Conservation (phyloP, 2,113 vertebrate genomes). For the Uria lomvia region DNA sequence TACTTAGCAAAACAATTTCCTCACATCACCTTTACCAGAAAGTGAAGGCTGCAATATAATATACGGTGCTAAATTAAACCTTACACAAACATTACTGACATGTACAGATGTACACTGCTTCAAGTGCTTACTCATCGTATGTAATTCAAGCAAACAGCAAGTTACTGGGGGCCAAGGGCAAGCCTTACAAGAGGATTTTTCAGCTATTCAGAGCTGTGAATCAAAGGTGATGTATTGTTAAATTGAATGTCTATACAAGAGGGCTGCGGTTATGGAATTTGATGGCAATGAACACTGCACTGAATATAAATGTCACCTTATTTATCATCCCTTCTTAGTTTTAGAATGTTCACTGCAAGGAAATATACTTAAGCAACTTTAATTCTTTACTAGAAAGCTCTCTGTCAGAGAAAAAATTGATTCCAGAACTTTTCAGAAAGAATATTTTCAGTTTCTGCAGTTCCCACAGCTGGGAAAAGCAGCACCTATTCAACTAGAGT, state of each 20-base stretch:
- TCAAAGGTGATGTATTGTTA: slow-evolving; percentile 29
- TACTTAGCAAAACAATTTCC: neutral
- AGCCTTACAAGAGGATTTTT: neutral
- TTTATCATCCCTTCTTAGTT: slow-evolving; percentile 46
- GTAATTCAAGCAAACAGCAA: slow-evolving; percentile 21
- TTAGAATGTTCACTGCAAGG: slow-evolving; percentile 17
- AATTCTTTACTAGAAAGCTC: neutral
- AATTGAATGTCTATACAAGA: neutral
- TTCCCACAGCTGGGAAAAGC: neutral
- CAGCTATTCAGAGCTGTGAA: slow-evolving; percentile 22
- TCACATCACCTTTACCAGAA: slow-evolving; percentile 37
- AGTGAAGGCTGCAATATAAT: slow-evolving; percentile 2
- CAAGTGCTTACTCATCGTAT: slow-evolving; percentile 3
- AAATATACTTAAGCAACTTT: slow-evolving; percentile 5
- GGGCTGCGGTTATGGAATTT: neutral
- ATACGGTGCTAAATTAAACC: slow-evolving; percentile 17
- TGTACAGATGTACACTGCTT: neutral
- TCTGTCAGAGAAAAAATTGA: neutral
- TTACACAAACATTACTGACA: neutral
- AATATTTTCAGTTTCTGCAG: neutral
- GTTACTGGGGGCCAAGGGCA: neutral
- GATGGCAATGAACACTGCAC: neutral
- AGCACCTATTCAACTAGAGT: neutral
- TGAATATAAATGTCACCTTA: slow-evolving; percentile 46
- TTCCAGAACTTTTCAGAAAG: neutral